Percentiles rank a stretch among this genome's conserved stretches.
These are phyloP conservation scores for Conger conger DNA, from an alignment of 2,113 vertebrate species.

Conservation along the genomic window DNA sequence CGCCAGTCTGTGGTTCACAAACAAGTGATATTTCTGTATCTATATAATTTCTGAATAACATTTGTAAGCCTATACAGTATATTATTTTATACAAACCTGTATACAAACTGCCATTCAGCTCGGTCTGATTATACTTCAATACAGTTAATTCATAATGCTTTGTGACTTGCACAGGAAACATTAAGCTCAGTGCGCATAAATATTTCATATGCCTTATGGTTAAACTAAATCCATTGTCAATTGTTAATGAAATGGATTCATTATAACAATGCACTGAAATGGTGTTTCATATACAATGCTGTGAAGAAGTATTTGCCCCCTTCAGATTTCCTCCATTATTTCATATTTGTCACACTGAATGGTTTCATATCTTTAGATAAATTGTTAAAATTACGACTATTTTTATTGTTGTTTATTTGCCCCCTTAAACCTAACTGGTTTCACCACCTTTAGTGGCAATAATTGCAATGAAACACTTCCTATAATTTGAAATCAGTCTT, in stretches of 20 bases:
- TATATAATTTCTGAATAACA: too few species aligned
- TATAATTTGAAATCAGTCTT: too few species aligned
- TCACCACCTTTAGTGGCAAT: too few species aligned
- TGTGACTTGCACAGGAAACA: slow-evolving; percentile 40
- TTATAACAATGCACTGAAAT: slow-evolving; percentile 22
- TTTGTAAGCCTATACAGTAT: neutral
- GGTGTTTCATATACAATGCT: neutral
- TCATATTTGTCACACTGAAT: too few species aligned
- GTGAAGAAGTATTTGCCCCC: too few species aligned
- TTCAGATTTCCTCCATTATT: too few species aligned
- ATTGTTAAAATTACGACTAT: too few species aligned
- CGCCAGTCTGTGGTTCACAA: neutral
- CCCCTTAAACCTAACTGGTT: too few species aligned
- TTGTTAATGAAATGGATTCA: slow-evolving; percentile 32
- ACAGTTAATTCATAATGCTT: slow-evolving; percentile 28
- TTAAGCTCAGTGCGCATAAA: slow-evolving; percentile 39
- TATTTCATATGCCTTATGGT: slow-evolving; percentile 43
- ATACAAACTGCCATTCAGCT: slow-evolving; percentile 16
- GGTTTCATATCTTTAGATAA: too few species aligned
- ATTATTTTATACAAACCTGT: neutral
- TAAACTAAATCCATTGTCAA: slow-evolving; percentile 43
- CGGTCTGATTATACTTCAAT: slow-evolving; percentile 21
- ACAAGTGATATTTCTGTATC: neutral
- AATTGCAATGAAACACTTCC: too few species aligned
- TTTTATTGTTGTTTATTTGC: too few species aligned